Conservation (phyloP, 2,113 vertebrate genomes). For the Muscicapa adusta region DNA sequence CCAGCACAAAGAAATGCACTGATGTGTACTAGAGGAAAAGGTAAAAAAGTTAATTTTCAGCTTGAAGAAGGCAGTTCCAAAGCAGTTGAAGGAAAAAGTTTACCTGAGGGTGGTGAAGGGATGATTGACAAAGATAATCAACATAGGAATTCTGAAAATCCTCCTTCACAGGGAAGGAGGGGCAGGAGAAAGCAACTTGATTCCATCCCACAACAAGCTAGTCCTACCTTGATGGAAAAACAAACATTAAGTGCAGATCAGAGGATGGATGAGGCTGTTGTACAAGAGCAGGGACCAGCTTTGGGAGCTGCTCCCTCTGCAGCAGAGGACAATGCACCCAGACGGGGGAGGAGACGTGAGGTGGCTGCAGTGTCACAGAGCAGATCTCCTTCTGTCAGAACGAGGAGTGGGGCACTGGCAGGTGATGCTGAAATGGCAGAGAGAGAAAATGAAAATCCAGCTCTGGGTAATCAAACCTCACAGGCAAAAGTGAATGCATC, state of each 20-base stretch:
- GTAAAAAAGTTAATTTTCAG: constrained; percentile 1
- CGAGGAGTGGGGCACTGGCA: neutral
- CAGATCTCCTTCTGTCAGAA: neutral
- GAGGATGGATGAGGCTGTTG: neutral
- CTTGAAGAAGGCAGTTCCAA: neutral
- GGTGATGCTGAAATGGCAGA: neutral
- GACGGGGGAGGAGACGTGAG: neutral
- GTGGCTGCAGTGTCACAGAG: neutral
- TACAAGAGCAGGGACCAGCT: neutral
- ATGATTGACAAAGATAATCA: neutral
- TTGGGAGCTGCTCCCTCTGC: neutral
- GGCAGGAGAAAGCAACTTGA: neutral
- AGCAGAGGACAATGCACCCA: neutral
- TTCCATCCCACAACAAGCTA: neutral
- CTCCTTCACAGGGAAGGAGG: neutral
- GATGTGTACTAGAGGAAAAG: neutral
- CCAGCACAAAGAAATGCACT: neutral
- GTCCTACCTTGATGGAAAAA: neutral
- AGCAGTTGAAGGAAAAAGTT: neutral
- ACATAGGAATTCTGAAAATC: neutral
- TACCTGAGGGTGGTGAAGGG: neutral
- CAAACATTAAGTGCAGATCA: neutral
- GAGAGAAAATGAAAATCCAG: neutral
- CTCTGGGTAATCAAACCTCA: neutral
- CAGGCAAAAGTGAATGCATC: neutral